Conservation (phyloP, 92 coral and sea anemone genomes). For the Virgularia gustaviana region DNA sequence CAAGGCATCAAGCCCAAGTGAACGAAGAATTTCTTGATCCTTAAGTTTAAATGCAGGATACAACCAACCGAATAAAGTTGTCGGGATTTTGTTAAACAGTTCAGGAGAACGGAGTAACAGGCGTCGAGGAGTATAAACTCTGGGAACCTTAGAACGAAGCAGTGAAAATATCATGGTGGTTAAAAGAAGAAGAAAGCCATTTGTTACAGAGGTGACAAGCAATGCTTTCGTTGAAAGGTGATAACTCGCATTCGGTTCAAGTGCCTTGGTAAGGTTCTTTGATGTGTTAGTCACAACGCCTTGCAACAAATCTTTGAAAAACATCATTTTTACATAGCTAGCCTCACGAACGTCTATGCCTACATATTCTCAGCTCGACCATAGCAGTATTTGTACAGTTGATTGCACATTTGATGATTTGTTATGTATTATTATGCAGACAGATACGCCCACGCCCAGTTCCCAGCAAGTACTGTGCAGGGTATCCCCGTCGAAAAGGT, state of each 20-base stretch:
- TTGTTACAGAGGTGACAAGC: slow-evolving; percentile 61
- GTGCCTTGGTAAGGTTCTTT: background rate
- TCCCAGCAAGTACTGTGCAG: too few species aligned
- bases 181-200: slow-evolving; percentile 57
- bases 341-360: background rate
- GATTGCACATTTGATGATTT: too few species aligned
- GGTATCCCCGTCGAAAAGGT: too few species aligned
- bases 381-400: too few species aligned
- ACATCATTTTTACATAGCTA: slow-evolving; percentile 18
- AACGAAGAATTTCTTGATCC: slow-evolving; percentile 77
- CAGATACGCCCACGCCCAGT: too few species aligned
- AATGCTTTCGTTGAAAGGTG: slow-evolving; percentile 27
- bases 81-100: slow-evolving; percentile 71
- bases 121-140: slow-evolving; percentile 81
- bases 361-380: too few species aligned
- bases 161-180: slow-evolving; percentile 66
- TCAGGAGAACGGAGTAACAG: slow-evolving; percentile 67
- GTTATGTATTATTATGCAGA: too few species aligned
- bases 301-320: slow-evolving; percentile 13
- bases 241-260: background rate
- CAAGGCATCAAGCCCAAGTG: slow-evolving; percentile 84
- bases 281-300: slow-evolving; percentile 2
- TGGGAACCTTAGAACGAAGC: slow-evolving; percentile 66
- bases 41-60: slow-evolving; percentile 76
- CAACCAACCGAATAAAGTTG: slow-evolving; percentile 79